Evolutionary conservation across 2,888 invertebrate genomes (phyloP).

Genomic region (Dryocosmus kuriphilus): DNA sequence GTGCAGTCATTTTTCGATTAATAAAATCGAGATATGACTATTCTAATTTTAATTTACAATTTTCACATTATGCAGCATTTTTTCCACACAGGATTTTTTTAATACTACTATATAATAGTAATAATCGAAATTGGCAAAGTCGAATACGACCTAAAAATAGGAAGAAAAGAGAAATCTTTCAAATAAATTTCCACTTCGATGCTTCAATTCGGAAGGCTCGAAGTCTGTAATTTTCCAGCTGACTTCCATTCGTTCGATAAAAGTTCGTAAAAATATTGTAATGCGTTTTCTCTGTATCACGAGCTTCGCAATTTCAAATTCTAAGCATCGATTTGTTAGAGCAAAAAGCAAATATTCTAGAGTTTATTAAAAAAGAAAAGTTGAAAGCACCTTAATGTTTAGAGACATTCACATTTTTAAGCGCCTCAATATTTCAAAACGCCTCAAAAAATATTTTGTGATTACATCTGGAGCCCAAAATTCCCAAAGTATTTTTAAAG

Average conservation of each 20-base stretch:
- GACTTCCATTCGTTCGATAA: not conserved
- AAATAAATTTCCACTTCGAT: not conserved
- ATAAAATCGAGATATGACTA: conserved; percentile 22
- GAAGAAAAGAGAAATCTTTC: too few relatives aligned
- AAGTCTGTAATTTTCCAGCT: not conserved
- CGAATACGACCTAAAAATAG: not conserved
- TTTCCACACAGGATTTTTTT: not conserved
- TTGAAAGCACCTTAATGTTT: too few relatives aligned
- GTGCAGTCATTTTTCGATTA: not conserved
- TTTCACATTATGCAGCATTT: too few relatives aligned
- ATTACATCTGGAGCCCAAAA: too few relatives aligned
- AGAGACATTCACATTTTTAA: too few relatives aligned
- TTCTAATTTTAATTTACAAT: conserved; percentile 9
- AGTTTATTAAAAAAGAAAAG: not conserved
- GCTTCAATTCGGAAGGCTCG: not conserved
- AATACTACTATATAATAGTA: not conserved
- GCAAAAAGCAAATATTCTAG: conserved; percentile 1
- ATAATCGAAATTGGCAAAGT: conserved; percentile 27
- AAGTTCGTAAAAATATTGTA: conserved; percentile 4
- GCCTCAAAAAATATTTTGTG: too few relatives aligned
- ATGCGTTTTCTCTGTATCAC: not conserved
- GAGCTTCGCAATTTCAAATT: not conserved
- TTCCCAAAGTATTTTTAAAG: too few relatives aligned
- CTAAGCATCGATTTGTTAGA: not conserved
- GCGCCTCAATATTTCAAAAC: too few relatives aligned